Evolutionary conservation across 2,113 vertebrate species (phyloP).

Genomic region (Catharus fuscescens): DNA sequence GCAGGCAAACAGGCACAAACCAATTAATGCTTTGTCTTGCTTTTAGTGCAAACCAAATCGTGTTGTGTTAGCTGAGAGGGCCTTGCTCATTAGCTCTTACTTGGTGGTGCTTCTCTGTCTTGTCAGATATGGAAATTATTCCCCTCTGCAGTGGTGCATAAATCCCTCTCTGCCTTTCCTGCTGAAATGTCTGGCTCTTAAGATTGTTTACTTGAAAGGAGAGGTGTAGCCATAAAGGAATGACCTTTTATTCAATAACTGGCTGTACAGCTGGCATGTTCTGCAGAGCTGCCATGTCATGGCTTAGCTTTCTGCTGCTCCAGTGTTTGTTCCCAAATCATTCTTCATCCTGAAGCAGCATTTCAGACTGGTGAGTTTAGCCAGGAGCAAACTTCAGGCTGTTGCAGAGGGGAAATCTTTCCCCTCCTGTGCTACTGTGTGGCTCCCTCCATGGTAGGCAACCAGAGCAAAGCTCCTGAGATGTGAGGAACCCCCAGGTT

Average conservation of each 20-base stretch:
- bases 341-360: not conserved
- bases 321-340: not conserved
- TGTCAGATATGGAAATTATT: not conserved
- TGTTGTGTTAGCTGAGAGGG: not conserved
- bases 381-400: not conserved
- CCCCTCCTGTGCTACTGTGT: not conserved
- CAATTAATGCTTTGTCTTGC: constrained; percentile 30
- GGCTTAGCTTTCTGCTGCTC: not conserved
- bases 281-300: not conserved
- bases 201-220: not conserved
- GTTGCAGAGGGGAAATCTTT: not conserved
- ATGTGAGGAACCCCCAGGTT: not conserved
- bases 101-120: not conserved
- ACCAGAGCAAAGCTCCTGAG: not conserved
- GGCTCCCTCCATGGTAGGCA: not conserved
- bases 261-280: not conserved
- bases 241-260: constrained; percentile 24
- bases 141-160: not conserved
- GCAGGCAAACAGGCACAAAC: not conserved
- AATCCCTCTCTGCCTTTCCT: not conserved
- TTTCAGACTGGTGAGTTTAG: not conserved
- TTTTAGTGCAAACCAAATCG: not conserved
- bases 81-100: not conserved
- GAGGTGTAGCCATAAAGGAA: not conserved
- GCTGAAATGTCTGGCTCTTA: not conserved